phyloP scores from a whole-genome alignment of 2,797 vertebrate species.

The Enteromius trimaculatus region DNA sequence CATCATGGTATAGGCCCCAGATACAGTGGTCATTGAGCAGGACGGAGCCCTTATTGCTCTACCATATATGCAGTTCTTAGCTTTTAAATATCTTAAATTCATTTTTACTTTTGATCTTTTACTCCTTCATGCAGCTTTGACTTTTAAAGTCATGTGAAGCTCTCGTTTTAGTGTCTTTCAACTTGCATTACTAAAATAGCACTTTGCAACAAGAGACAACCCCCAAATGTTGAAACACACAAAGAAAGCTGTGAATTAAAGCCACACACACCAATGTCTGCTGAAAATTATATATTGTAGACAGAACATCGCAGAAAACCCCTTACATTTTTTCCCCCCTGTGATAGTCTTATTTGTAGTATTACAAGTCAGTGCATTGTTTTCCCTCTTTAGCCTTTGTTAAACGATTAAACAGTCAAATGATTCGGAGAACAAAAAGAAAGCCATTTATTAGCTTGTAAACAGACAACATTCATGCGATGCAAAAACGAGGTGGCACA shows the following conservation, averaged over 20 bases:
- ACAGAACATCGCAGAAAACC: background rate
- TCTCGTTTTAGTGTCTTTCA: no score
- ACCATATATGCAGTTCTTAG: no score
- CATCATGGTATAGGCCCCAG: no score
- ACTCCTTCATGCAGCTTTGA: no score
- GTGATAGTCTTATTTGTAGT: background rate
- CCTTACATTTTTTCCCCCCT: background rate
- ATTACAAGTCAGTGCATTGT: background rate
- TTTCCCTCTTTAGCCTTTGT: background rate
- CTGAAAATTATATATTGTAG: conserved; percentile 1
- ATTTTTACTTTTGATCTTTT: no score
- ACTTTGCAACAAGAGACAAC: no score
- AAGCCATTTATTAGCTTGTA: conserved; percentile 12
- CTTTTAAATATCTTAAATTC: no score
- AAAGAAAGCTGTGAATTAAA: background rate
- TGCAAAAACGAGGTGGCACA: background rate
- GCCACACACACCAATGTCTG: background rate
- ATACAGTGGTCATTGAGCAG: no score
- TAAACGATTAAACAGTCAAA: background rate
- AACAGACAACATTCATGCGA: background rate
- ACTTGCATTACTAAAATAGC: no score
- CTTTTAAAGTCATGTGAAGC: no score
- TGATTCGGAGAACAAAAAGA: background rate
- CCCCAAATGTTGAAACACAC: no score
- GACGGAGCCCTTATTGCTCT: no score